Conservation (phyloP, 2,797 vertebrate species). For the Erethizon dorsatum region DNA sequence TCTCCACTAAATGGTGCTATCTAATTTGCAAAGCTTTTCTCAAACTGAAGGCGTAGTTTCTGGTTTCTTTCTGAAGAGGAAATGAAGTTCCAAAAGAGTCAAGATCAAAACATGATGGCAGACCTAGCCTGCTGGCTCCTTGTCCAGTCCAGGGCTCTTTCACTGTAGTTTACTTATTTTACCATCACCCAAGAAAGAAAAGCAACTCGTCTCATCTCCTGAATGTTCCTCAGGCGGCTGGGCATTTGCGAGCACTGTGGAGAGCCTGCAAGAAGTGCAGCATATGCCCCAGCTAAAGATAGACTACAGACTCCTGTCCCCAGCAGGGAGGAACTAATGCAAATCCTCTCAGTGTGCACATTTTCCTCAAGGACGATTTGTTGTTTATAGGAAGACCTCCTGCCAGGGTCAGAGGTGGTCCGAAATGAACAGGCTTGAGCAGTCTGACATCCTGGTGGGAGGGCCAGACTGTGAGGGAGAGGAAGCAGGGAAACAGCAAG, state of each 20-base stretch:
- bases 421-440: conserved; percentile 34
- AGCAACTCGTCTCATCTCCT: background rate
- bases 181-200: background rate
- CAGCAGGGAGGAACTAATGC: background rate
- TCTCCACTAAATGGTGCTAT: background rate
- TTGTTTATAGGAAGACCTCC: conserved; percentile 23
- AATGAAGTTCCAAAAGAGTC: background rate
- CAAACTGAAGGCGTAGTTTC: background rate
- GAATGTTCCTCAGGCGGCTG: conserved; percentile 37
- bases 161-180: background rate
- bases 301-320: background rate
- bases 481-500: background rate
- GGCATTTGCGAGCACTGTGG: background rate
- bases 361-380: conserved; percentile 33
- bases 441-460: background rate
- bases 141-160: background rate
- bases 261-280: background rate
- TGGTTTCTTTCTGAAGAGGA: background rate
- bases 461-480: background rate
- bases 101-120: background rate
- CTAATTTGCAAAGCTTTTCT: background rate
- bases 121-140: background rate
- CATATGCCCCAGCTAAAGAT: conserved; percentile 42
- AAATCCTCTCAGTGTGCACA: conserved; percentile 4
- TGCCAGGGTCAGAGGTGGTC: conserved; percentile 48